Base-by-base conservation (phyloP, 2,797 vertebrate genomes). In the Tenualosa ilisha region DNA sequence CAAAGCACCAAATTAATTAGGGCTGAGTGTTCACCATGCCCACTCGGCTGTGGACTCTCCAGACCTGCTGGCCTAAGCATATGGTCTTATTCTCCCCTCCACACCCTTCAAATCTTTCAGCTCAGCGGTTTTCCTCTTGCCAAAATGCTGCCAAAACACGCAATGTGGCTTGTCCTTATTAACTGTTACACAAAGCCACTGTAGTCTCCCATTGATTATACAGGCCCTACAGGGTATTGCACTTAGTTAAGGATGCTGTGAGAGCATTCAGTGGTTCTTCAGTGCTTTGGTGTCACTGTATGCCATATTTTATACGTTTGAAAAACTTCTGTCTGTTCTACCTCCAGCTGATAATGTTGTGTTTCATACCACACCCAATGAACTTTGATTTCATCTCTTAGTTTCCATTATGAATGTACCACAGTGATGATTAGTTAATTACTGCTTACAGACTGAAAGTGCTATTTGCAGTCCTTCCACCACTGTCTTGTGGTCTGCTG, bases 1-100 rank as follows among this genome's bases (percentile, higher is more conserved):
- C 82, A 90, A 8, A 87, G 84, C 84, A 83, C 91, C 82, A 82
- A 92, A 79, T 93, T 93, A 93, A 93, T 93, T 91, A 93, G 84
- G 87, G 88, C 90, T 89, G 40, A 43, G 40, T 79, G 72, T 79
- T 79, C 37, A 20, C 72, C 72, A 46, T 79, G 40, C 40, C 40
- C 65, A 31, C 7, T 6, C 7, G 40, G 37, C 40, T 46, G 15
- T 22, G 85, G 83, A 15, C 81, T 86, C 82, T 87, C 89, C 89
- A 87, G 61, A 84, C 81, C 81, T 63, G 63, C 85, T 83, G 85
- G 82, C 40, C 53, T 49, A 84, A 90, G 86, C 91, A 92, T 91
- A 92, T 93, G 91, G 88, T 88, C 72, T 85, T 15, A 82, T 72
- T 61, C 79, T 81, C 50, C 24, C 65, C 81, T n/a, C 75, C 50